phyloP scores from a whole-genome alignment of 2,797 vertebrate species.

The Notolabrus celidotus region DNA sequence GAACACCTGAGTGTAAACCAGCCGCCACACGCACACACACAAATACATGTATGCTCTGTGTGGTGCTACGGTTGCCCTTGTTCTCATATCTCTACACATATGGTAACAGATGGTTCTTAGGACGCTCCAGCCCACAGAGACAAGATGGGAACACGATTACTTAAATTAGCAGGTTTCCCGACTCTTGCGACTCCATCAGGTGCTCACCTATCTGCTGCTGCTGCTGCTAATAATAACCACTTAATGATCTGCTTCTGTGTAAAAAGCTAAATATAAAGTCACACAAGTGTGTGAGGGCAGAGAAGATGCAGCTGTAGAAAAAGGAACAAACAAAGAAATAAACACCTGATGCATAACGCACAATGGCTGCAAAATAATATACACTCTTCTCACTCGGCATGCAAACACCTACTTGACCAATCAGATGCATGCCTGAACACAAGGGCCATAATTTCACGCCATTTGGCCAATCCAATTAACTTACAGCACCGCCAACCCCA shows the following conservation, averaged over 20 bases:
- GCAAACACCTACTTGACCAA: no score
- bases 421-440: no score
- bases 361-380: background rate
- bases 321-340: background rate
- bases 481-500: no score
- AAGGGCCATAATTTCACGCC: no score
- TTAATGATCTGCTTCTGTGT: conserved; percentile 1
- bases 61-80: conserved; percentile 58
- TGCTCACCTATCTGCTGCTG: conserved; percentile 59
- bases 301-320: conserved; percentile 30
- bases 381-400: no score
- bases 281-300: conserved; percentile 16
- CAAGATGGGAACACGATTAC: conserved; percentile 73
- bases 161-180: conserved; percentile 55
- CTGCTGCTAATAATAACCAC: conserved; percentile 59
- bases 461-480: no score
- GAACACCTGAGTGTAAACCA: conserved; percentile 48
- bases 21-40: conserved; percentile 1
- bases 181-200: conserved; percentile 56
- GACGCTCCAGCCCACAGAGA: conserved; percentile 41
- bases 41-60: background rate
- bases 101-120: conserved; percentile 64
- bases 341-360: conserved; percentile 35
- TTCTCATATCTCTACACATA: conserved; percentile 61
- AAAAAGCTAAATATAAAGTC: conserved; percentile 23